These are phyloP conservation scores for Carterocephalus palaemon DNA, from an alignment of 2,888 invertebrate species.

Conservation along the genomic window DNA sequence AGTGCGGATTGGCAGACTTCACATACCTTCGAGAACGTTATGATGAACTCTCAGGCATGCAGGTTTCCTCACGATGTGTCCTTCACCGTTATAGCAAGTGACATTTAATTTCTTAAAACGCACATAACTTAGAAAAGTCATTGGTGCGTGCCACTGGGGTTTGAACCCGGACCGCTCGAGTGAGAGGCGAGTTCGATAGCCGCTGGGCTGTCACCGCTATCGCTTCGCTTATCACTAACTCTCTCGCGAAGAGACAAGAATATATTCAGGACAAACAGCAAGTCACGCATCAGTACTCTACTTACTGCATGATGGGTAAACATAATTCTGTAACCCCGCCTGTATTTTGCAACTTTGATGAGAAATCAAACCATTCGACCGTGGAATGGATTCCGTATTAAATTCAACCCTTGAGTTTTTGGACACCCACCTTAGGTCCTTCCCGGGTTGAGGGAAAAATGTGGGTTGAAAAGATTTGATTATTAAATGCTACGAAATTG, in stretches of 20 bases:
- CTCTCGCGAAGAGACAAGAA: background rate
- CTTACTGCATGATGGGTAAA: constrained; percentile 2
- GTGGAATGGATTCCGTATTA: constrained; percentile 23
- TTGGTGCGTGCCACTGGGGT: no score
- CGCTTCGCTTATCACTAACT: no score
- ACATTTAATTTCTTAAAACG: no score
- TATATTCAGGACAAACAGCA: constrained; percentile 2
- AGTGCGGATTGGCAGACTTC: no score
- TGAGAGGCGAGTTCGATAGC: no score
- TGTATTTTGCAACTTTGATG: constrained; percentile 22
- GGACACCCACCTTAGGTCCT: constrained; percentile 10
- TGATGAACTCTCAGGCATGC: no score
- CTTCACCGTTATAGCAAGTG: no score
- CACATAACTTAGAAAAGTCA: no score
- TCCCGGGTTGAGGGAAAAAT: constrained; percentile 5
- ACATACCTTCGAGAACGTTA: no score
- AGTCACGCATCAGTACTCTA: background rate
- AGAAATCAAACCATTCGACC: constrained; percentile 21
- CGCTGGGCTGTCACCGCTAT: no score
- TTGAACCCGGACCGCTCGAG: no score
- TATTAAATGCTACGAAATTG: background rate
- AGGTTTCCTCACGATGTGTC: no score
- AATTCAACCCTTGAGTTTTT: constrained; percentile 21
- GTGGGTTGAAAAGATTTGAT: constrained; percentile 1
- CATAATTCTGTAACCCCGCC: constrained; percentile 10